Base-by-base conservation (phyloP, 2,888 invertebrate genomes). In the Calameuta filiformis region DNA sequence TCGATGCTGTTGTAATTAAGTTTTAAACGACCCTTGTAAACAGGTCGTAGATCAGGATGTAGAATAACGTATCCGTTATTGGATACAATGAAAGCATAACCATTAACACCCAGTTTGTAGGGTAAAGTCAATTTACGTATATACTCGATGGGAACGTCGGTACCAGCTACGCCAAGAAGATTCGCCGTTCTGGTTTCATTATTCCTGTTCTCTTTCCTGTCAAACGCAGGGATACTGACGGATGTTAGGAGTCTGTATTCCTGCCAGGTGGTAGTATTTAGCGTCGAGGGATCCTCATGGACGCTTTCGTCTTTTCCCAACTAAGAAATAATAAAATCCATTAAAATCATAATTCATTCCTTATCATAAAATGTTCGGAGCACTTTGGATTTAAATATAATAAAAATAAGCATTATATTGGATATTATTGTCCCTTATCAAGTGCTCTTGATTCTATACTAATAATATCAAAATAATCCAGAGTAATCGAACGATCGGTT, bases 1-100 rank as follows among this genome's bases (percentile, higher is more conserved):
- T 99, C 99, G 68, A 99, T 96, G 90, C 98, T 98, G 92, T 98
- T 98, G 92, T 97, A 99, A 91, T 98, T 98, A n/a, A 95, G 94
- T 92, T 97, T 98, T 78, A 97, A 92, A 75, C 93, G 92, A 68
- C 94, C 94, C 84, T 94, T 93, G 84, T 93, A 94, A 93, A 96
- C 95, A 23, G 98, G 98, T 83, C 97, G 94, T 81, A 98, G 94
- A 89, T 98, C 96, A 0, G 99, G 99, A 94, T 99, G 99, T 85
- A 98, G 94, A 77, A 99, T 93, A 71, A 99, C 94, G 91, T 98
- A 98, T 1, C 99, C 99, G 91, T 99, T 99, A 91, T 98, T 98
- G 86, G 98, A 99, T 33, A 99, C 96, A 85, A 98, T 96, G 92
- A 99, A 99, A 1, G 98, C 96, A 92, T 99, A 99, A 0, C 97